Percentiles rank a stretch among this genome's conserved stretches.
These are phyloP conservation scores for Cisticola juncidis DNA, from an alignment of 2,113 vertebrate genomes.

Conservation along the genomic window DNA sequence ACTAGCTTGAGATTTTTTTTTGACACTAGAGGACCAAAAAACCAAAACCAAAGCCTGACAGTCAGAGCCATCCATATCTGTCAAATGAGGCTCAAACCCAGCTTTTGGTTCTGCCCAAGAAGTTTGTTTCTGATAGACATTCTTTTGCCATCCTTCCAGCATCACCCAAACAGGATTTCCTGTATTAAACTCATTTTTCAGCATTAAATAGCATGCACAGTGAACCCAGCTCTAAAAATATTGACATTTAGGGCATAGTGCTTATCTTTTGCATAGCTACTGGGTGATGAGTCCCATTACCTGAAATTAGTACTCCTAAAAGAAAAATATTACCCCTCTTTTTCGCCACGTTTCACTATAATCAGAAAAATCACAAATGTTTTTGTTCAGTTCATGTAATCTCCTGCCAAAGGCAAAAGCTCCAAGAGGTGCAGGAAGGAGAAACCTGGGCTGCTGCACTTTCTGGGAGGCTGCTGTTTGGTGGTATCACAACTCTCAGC, in stretches of 20 bases:
- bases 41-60: background rate
- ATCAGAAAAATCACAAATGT: background rate
- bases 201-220: background rate
- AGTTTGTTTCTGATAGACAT: background rate
- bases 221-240: background rate
- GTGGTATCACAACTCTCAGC: background rate
- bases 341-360: background rate
- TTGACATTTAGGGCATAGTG: background rate
- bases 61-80: background rate
- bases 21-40: background rate
- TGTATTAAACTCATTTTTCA: background rate
- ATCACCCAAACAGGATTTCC: constrained; percentile 16
- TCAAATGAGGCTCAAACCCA: background rate
- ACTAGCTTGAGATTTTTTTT: background rate
- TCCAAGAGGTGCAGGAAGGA: background rate
- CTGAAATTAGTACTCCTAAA: background rate
- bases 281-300: background rate
- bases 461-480: background rate
- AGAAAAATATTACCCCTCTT: background rate
- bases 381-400: background rate
- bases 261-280: background rate
- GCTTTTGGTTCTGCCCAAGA: background rate
- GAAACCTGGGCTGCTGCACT: background rate
- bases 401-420: background rate
- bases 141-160: background rate